phyloP scores from a whole-genome alignment of 1,140 invertebrate species.

The Leptinotarsa undecemlineata region DNA sequence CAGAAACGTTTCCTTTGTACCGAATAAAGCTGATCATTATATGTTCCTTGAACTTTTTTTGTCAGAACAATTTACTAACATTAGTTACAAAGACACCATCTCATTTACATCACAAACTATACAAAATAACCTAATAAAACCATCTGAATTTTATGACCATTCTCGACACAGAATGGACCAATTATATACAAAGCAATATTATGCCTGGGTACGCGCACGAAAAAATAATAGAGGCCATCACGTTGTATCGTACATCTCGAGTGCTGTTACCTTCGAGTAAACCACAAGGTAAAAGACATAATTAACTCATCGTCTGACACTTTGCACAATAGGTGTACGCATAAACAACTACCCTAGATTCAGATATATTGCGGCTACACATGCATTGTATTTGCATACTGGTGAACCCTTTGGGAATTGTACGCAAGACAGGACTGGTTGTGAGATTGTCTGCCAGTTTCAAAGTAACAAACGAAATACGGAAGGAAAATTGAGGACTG shows the following conservation, averaged over 20 bases:
- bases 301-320: slow-evolving; percentile 26
- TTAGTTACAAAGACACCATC: neutral
- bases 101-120: slow-evolving; percentile 7
- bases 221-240: slow-evolving; percentile 3
- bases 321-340: slow-evolving; percentile 23
- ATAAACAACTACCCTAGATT: slow-evolving; percentile 29
- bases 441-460: neutral
- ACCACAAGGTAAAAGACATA: slow-evolving; percentile 27
- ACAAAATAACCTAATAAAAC: slow-evolving; percentile 9
- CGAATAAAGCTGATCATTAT: no score
- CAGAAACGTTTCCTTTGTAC: no score
- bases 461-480: no score
- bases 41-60: no score
- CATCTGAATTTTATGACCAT: neutral
- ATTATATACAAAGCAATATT: slow-evolving; percentile 17
- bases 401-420: neutral
- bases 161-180: slow-evolving; percentile 11
- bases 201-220: neutral
- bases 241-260: slow-evolving; percentile 12
- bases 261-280: slow-evolving; percentile 21
- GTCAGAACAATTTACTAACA: neutral
- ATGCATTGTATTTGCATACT: slow-evolving; percentile 23
- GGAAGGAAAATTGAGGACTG: no score
- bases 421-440: neutral
- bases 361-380: slow-evolving; percentile 24